phyloP scores from a whole-genome alignment of 2,113 vertebrate species.

The Tragelaphus strepsiceros region DNA sequence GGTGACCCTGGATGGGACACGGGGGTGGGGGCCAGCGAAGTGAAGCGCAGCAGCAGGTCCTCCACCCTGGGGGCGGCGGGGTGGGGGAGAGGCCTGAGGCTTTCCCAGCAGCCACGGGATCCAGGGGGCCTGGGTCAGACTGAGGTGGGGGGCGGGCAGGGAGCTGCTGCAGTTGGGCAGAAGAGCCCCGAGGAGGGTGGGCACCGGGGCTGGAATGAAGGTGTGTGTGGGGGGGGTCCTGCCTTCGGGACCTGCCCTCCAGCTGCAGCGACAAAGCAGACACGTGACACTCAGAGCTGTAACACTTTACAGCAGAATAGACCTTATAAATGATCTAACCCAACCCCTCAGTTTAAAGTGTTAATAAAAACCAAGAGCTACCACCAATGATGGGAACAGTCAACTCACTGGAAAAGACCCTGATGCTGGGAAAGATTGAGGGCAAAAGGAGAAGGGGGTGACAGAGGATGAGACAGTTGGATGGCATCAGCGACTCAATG shows the following conservation, averaged over 20 bases:
- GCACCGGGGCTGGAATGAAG: fast-evolving
- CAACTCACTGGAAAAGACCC: background rate
- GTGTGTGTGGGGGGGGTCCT: no score
- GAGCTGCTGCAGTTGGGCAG: background rate
- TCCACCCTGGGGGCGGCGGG: background rate
- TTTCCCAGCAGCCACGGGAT: background rate
- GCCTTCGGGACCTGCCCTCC: background rate
- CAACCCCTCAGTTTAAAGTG: background rate
- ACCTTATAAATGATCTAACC: background rate
- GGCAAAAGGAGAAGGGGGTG: background rate
- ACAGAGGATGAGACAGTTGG: fast-evolving
- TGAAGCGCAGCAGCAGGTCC: background rate
- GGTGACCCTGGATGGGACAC: background rate
- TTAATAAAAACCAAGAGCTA: no score
- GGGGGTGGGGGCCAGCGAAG: background rate
- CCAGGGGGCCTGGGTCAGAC: background rate
- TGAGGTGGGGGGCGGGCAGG: fast-evolving
- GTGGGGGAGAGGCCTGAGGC: fast-evolving
- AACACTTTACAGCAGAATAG: background rate
- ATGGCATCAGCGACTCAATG: background rate
- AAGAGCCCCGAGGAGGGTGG: fast-evolving
- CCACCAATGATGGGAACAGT: background rate
- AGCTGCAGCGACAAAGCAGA: no score
- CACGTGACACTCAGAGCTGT: background rate
- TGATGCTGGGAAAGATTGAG: background rate